Conservation (phyloP, 2,797 vertebrate species). For the Novumbra hubbsi region DNA sequence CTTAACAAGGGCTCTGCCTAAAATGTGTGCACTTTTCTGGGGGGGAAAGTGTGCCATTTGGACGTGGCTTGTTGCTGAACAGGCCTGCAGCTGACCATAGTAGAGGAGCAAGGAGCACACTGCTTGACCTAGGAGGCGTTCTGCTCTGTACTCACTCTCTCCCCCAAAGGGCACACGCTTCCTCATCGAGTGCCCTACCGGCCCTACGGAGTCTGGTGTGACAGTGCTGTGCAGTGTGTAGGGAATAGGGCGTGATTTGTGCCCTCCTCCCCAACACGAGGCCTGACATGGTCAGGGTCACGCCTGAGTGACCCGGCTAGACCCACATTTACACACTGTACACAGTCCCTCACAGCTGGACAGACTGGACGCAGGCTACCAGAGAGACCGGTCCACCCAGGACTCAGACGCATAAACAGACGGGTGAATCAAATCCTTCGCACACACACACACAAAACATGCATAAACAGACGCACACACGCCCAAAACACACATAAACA, state of each 20-base stretch:
- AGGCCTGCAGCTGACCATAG: constrained; percentile 59
- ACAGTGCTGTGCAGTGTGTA: not conserved
- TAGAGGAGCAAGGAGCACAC: constrained; percentile 51
- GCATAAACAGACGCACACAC: constrained; percentile 17
- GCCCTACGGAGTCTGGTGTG: not conserved
- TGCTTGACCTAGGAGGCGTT: constrained; percentile 71
- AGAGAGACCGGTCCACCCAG: constrained; percentile 7
- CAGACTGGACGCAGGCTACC: constrained; percentile 56
- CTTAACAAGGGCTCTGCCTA: not conserved
- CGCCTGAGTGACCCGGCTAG: constrained; percentile 69
- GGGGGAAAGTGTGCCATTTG: not conserved
- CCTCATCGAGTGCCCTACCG: not conserved
- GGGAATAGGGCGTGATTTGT: not conserved
- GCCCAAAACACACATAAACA: constrained; percentile 18
- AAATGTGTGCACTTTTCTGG: no score
- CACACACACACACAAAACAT: constrained; percentile 23
- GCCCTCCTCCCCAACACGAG: constrained; percentile 54
- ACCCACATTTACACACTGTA: constrained; percentile 74
- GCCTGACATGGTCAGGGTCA: constrained; percentile 70
- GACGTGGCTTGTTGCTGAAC: constrained; percentile 59
- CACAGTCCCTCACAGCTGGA: constrained; percentile 54
- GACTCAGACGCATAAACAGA: not conserved
- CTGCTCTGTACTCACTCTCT: constrained; percentile 24
- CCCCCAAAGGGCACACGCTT: not conserved
- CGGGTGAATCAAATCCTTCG: constrained; percentile 16